phyloP scores from a whole-genome alignment of 2,888 invertebrate species.

The Leucozona laternaria region DNA sequence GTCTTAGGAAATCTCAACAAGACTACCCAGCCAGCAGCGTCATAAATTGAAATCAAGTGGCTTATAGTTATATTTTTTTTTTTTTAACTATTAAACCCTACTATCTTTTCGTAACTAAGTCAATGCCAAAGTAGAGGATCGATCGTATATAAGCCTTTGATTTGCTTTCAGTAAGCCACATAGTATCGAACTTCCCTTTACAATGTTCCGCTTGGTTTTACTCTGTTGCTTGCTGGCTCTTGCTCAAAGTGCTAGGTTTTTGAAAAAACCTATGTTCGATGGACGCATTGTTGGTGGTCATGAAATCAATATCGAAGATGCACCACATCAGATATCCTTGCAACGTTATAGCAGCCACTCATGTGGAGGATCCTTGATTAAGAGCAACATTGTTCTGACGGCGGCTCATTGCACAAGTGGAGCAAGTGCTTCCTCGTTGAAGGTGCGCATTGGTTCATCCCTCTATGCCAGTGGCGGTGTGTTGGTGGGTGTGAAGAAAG shows the following conservation, averaged over 20 bases:
- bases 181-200: slow-evolving; percentile 38
- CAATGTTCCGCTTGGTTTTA: slow-evolving; percentile 60
- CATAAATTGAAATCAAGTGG: slow-evolving; percentile 51
- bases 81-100: slow-evolving; percentile 8
- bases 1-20: slow-evolving; percentile 58
- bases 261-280: slow-evolving; percentile 76
- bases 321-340: slow-evolving; percentile 84
- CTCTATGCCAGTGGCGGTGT: slow-evolving; percentile 80
- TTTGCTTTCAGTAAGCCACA: neutral
- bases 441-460: slow-evolving; percentile 83
- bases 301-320: slow-evolving; percentile 80
- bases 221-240: slow-evolving; percentile 57
- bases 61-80: neutral
- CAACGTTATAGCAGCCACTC: slow-evolving; percentile 80
- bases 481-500: slow-evolving; percentile 78
- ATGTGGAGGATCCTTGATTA: slow-evolving; percentile 84
- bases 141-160: slow-evolving; percentile 44
- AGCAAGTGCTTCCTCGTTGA: slow-evolving; percentile 60
- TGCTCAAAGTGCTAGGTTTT: slow-evolving; percentile 53
- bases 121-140: slow-evolving; percentile 27
- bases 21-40: slow-evolving; percentile 24
- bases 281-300: slow-evolving; percentile 83
- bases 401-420: slow-evolving; percentile 83
- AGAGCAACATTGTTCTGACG: slow-evolving; percentile 81
- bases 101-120: slow-evolving; percentile 45